These are phyloP conservation scores for Petrolisthes cinctipes DNA, from an alignment of 2,888 invertebrate species.

Conservation along the genomic window DNA sequence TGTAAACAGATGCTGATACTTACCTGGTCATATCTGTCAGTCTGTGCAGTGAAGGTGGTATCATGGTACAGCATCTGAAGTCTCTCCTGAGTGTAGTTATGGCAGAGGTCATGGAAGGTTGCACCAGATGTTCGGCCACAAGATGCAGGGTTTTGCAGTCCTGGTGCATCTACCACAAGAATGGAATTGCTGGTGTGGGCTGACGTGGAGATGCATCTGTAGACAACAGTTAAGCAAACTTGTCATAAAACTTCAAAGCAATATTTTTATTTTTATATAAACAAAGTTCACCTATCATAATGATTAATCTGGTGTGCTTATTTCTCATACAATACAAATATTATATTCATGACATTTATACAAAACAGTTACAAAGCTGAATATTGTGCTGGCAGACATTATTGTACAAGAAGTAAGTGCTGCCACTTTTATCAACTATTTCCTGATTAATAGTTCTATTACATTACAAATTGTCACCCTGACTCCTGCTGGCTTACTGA, in stretches of 20 bases:
- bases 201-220: conserved; percentile 64
- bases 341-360: no score
- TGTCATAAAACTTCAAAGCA: not conserved
- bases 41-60: conserved; percentile 84
- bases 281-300: not conserved
- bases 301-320: no score
- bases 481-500: no score
- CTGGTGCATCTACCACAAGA: conserved; percentile 87
- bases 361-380: no score
- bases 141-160: conserved; percentile 91
- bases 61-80: conserved; percentile 89
- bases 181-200: conserved; percentile 70
- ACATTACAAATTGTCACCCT: no score
- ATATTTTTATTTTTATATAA: not conserved
- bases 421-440: no score
- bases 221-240: not conserved
- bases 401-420: no score
- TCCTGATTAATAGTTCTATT: no score
- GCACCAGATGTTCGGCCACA: conserved; percentile 84
- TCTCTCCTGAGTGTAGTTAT: conserved; percentile 93
- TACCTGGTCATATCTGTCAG: conserved; percentile 81
- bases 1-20: no score
- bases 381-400: no score
- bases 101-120: conserved; percentile 87
- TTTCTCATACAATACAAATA: no score